Evolutionary conservation across 1,140 invertebrate species (phyloP).

Genomic region (Streblospio benedicti): DNA sequence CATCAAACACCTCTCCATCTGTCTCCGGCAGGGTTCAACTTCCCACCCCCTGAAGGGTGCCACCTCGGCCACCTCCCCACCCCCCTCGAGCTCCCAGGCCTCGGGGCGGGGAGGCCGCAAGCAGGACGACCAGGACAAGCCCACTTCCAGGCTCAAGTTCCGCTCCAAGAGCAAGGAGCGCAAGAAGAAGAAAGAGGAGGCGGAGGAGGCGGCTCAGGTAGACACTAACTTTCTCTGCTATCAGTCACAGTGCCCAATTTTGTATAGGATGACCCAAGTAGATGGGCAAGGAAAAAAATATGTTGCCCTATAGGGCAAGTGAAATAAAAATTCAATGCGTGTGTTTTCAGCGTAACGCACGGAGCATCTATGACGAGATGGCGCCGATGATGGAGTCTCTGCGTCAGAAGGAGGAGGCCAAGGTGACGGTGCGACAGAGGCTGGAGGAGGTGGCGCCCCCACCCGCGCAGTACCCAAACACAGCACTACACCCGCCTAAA

Average conservation of each 20-base stretch:
- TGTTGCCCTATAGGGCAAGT: not conserved
- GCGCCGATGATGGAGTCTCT: conserved; percentile 27
- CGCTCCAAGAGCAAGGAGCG: no score
- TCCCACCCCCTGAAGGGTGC: no score
- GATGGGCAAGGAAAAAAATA: not conserved
- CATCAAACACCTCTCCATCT: no score
- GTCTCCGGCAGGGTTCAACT: no score
- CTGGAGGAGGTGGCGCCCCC: conserved; percentile 13
- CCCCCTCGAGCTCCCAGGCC: no score
- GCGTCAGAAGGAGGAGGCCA: conserved; percentile 26
- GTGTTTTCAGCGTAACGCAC: not conserved
- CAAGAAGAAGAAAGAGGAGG: no score
- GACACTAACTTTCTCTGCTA: no score
- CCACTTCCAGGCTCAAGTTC: no score
- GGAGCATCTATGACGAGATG: conserved; percentile 16
- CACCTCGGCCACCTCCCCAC: no score
- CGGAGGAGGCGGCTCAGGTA: no score
- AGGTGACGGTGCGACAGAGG: conserved; percentile 17
- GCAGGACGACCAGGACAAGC: no score
- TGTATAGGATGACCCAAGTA: not conserved
- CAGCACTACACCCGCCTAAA: conserved; percentile 25
- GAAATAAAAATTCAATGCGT: conserved; percentile 2
- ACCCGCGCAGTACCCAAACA: conserved; percentile 16
- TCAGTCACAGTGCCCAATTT: not conserved
- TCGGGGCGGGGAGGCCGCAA: no score